These are phyloP conservation scores for Percopsis transmontana DNA, from an alignment of 2,113 vertebrate genomes.

Conservation along the genomic window DNA sequence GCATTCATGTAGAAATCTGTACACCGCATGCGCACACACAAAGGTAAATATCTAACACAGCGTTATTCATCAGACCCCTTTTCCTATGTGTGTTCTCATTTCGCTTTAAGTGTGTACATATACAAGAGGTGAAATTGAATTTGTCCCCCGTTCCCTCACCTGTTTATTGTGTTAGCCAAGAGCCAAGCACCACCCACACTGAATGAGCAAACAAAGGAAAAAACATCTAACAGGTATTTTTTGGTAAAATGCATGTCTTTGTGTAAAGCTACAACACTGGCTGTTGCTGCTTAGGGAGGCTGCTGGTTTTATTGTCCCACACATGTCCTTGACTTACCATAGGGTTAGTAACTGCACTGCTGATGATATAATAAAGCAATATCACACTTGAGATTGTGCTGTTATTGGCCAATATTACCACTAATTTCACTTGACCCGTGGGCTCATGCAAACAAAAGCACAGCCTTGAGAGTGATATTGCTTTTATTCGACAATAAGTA, in stretches of 20 bases:
- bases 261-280: conserved; percentile 20
- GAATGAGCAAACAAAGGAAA: conserved; percentile 50
- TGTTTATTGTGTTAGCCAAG: conserved; percentile 54
- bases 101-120: conserved; percentile 30
- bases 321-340: background rate
- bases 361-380: too few relatives aligned
- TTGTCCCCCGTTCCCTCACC: conserved; percentile 13
- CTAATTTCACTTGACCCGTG: too few relatives aligned
- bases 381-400: too few relatives aligned
- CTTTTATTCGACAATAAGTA: too few relatives aligned
- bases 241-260: conserved; percentile 19
- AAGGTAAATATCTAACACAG: conserved; percentile 45
- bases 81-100: conserved; percentile 46
- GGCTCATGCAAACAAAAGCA: too few relatives aligned
- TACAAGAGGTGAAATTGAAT: conserved; percentile 62
- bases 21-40: conserved; percentile 18
- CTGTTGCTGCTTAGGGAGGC: conserved; percentile 20
- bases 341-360: background rate
- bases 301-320: conserved; percentile 19
- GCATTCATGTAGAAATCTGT: background rate
- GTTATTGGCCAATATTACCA: too few relatives aligned
- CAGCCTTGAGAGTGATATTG: too few relatives aligned
- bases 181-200: conserved; percentile 22
- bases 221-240: conserved; percentile 37
- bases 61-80: conserved; percentile 23